These are phyloP conservation scores for Drosophila bunnanda DNA, from an alignment of 2,888 invertebrate species.

Conservation along the genomic window DNA sequence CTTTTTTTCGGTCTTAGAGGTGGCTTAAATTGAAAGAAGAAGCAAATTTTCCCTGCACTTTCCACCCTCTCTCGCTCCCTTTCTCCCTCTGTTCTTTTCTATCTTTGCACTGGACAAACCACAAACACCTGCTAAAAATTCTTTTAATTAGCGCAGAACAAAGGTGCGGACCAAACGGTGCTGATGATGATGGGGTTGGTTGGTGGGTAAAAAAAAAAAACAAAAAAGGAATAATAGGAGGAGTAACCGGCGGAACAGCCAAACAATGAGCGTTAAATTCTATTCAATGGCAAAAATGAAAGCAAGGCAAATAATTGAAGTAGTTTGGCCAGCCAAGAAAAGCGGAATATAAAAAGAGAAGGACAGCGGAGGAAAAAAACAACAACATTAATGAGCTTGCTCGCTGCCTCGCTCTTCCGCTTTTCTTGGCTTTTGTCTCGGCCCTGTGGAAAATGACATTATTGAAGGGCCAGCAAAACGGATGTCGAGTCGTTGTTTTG, in stretches of 20 bases:
- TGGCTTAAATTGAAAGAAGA: conserved; percentile 18
- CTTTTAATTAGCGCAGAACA: conserved; percentile 74
- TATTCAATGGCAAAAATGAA: conserved; percentile 71
- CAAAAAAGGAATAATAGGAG: neutral
- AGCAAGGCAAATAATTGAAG: conserved; percentile 76
- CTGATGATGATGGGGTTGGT: conserved; percentile 28
- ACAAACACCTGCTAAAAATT: conserved; percentile 76
- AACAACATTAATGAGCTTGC: conserved; percentile 67
- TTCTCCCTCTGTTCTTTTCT: neutral
- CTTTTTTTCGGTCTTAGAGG: neutral
- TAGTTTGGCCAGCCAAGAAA: conserved; percentile 58
- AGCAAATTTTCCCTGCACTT: conserved; percentile 6
- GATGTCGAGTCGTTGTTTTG: conserved; percentile 33
- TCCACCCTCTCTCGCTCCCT: neutral
- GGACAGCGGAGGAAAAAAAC: conserved; percentile 13
- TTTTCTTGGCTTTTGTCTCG: conserved; percentile 15
- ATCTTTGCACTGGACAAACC: conserved; percentile 44
- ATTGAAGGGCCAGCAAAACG: conserved; percentile 41
- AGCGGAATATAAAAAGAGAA: conserved; percentile 19
- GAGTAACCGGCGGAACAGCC: conserved; percentile 29
- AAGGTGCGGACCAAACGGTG: conserved; percentile 66
- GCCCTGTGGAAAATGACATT: conserved; percentile 53
- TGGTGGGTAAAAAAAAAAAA: conserved; percentile 28
- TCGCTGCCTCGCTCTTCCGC: conserved; percentile 22
- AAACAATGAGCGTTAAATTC: conserved; percentile 78